A percentile compares a stretch with the other conserved stretches of the same genome.
Evolutionary conservation across 2,113 vertebrate species (phyloP).

Genomic region (Mellivora capensis): DNA sequence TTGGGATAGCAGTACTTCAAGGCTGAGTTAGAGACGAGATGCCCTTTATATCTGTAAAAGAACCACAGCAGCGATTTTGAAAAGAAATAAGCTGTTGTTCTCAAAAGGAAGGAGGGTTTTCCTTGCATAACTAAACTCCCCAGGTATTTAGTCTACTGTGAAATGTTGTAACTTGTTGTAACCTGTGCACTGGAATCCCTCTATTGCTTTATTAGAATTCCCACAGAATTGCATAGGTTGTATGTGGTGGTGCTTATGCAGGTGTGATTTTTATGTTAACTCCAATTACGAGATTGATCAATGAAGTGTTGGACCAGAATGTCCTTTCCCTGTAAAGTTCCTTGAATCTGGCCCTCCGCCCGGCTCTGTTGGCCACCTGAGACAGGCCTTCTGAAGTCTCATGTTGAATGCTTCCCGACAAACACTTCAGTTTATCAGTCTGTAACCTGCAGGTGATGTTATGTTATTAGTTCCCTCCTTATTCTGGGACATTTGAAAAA

Average conservation of each 20-base stretch:
- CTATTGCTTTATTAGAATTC: slow-evolving; percentile 44
- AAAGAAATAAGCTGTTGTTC: slow-evolving; percentile 39
- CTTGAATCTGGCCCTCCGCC: background rate
- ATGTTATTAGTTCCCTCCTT: background rate
- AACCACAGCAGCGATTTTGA: slow-evolving; percentile 11
- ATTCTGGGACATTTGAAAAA: slow-evolving; percentile 24
- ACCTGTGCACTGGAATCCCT: slow-evolving; percentile 51
- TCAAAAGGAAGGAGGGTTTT: slow-evolving; percentile 50
- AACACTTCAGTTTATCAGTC: background rate
- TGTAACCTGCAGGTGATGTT: background rate
- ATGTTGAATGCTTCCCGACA: background rate
- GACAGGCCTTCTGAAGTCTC: background rate
- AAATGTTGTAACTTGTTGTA: slow-evolving; percentile 57
- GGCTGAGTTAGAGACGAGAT: slow-evolving; percentile 8
- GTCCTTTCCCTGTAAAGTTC: background rate
- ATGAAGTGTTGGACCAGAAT: background rate
- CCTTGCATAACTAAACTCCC: slow-evolving; percentile 52
- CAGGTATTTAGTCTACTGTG: slow-evolving; percentile 33
- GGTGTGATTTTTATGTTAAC: slow-evolving; percentile 46
- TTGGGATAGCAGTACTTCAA: background rate
- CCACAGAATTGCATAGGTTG: slow-evolving; percentile 15
- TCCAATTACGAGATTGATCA: slow-evolving; percentile 42
- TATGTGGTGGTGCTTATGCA: background rate
- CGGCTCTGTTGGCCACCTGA: background rate
- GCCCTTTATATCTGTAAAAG: slow-evolving; percentile 18